phyloP scores from a whole-genome alignment of 92 coral and sea anemone genomes.

The Heliopora coerulea region DNA sequence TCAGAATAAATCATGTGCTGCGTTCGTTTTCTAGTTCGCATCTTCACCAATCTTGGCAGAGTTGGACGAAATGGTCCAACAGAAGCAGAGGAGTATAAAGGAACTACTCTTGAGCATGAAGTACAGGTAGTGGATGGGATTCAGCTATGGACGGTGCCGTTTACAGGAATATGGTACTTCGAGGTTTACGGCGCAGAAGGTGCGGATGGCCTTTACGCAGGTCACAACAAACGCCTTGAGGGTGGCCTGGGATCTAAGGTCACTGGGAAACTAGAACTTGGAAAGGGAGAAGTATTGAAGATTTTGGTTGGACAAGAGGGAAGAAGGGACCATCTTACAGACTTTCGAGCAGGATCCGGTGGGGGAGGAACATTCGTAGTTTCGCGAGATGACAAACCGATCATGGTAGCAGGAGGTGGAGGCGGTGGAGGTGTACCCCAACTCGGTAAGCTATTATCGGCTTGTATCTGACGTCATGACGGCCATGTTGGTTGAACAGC shows the following conservation, averaged over 20 bases:
- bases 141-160: conserved; percentile 87
- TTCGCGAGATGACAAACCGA: conserved; percentile 62
- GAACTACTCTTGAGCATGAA: conserved; percentile 62
- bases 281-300: conserved; percentile 70
- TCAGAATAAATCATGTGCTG: no score
- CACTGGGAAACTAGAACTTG: conserved; percentile 73
- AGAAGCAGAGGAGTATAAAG: conserved; percentile 54
- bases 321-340: conserved; percentile 60
- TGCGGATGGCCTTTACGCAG: conserved; percentile 81
- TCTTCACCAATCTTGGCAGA: conserved; percentile 68
- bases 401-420: conserved; percentile 93
- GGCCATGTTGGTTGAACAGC: no score
- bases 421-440: conserved; percentile 95
- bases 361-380: conserved; percentile 97
- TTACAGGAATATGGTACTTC: conserved; percentile 81
- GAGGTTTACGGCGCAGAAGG: conserved; percentile 97
- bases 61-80: conserved; percentile 76
- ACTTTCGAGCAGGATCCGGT: conserved; percentile 90
- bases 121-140: conserved; percentile 73
- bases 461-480: no score
- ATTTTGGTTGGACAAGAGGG: conserved; percentile 91
- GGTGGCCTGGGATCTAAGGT: conserved; percentile 85
- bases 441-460: conserved; percentile 61
- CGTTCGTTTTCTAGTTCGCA: conserved; percentile 54
- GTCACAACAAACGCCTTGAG: conserved; percentile 60